A percentile compares a stretch with the other conserved stretches of the same genome.
Evolutionary conservation across 2,888 invertebrate genomes (phyloP).

Genomic region (Drosophila falleni): DNA sequence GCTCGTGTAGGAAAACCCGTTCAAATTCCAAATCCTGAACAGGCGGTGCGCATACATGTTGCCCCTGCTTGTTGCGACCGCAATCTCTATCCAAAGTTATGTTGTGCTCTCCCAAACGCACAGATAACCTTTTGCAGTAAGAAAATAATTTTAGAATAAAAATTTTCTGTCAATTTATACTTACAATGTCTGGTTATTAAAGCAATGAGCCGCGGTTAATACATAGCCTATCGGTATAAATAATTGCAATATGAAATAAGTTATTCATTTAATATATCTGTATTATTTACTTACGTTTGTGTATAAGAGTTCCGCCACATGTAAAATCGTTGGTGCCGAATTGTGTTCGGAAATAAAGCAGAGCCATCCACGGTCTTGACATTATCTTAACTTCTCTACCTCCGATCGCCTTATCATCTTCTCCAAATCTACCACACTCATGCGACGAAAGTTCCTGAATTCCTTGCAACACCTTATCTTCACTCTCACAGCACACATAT

Average conservation of each 20-base stretch:
- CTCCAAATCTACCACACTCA: conserved; percentile 13
- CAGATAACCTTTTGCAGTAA: background rate
- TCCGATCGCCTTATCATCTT: background rate
- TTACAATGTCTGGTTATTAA: conserved; percentile 10
- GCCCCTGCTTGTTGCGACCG: fast-evolving
- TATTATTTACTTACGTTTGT: conserved; percentile 25
- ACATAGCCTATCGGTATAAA: conserved; percentile 25
- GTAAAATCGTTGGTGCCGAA: background rate
- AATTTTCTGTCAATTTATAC: conserved; percentile 1
- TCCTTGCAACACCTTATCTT: background rate
- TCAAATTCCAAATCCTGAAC: conserved; percentile 17
- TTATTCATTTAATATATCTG: background rate
- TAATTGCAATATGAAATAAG: background rate
- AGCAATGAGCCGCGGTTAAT: conserved; percentile 49
- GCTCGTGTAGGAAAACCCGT: conserved; percentile 5
- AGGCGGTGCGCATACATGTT: background rate
- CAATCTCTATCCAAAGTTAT: conserved; percentile 10
- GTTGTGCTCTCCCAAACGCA: conserved; percentile 27
- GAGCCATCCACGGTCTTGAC: conserved; percentile 47
- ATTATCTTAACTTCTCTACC: conserved; percentile 1
- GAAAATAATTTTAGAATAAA: background rate
- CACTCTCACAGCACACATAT: conserved; percentile 17
- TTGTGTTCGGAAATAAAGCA: conserved; percentile 8
- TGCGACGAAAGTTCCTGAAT: conserved; percentile 5
- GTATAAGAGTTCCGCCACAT: conserved; percentile 39